Evolutionary conservation across 1,140 invertebrate genomes (phyloP).

Genomic region (Cylas formicarius): DNA sequence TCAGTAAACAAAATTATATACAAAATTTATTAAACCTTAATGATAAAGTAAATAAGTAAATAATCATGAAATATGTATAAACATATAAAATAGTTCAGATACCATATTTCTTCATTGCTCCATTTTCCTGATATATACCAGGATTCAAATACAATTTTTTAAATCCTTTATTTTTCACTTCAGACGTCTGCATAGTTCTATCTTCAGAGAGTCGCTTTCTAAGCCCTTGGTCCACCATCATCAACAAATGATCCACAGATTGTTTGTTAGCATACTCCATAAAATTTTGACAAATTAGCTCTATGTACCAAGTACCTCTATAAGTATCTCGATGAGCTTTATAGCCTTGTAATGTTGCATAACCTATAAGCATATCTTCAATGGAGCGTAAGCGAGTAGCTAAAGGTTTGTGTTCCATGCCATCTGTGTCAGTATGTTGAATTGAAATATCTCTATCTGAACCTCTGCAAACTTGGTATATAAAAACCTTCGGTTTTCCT

Average conservation of each 20-base stretch:
- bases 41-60: too few species aligned
- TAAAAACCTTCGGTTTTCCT: conserved; percentile 68
- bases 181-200: conserved; percentile 48
- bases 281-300: conserved; percentile 65
- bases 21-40: too few species aligned
- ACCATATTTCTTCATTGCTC: conserved; percentile 10
- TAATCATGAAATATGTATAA: too few species aligned
- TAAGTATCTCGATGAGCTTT: conserved; percentile 56
- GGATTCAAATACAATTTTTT: conserved; percentile 57
- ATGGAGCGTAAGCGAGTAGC: conserved; percentile 14
- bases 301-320: conserved; percentile 69
- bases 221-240: conserved; percentile 50
- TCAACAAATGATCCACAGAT: conserved; percentile 59
- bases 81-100: neutral
- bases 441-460: conserved; percentile 13
- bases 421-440: conserved; percentile 17
- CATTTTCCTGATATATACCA: conserved; percentile 28
- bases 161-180: conserved; percentile 50
- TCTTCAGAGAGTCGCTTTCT: conserved; percentile 22
- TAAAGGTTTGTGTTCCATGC: neutral
- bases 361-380: conserved; percentile 27
- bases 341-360: conserved; percentile 43
- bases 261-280: conserved; percentile 57
- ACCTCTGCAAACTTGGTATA: conserved; percentile 61
- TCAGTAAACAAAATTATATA: too few species aligned